Evolutionary conservation across 2,888 invertebrate species (phyloP), one percentile per base, ranked within the genome.

Genomic region (Celastrina argiolus): DNA sequence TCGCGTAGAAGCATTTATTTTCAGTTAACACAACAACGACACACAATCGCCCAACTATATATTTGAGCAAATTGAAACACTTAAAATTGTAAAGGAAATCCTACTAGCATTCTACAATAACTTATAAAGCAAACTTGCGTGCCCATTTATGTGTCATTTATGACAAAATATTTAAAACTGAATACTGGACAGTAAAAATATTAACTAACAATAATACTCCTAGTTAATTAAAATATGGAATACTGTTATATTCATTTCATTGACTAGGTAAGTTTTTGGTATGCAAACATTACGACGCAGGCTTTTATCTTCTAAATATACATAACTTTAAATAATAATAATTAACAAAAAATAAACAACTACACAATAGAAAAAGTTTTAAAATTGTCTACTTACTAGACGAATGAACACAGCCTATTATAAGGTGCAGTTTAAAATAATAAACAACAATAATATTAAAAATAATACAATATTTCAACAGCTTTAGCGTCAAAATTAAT

Each of bases 161-260:
- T 51, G 51, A 18, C 34, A 31, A 45, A 14, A 5, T 64, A 64
- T 28, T 14, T 31, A 64, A 10, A 45, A 18, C 18, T 51, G 1
- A 18, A 45, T 18, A 45, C 31, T 31, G 22, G 6, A 18, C 34
- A 31, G 2, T 18, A 51, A 64, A 10, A 22, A 16, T 18, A 51
- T 45, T 42, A 45, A 3, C 28, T 64, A 51, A 14, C 7, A 51
- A 41, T 51, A 31, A 45, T 51, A 39, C 3, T 34, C 3, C 3
- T n/a, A 65, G n/a, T 28, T 31, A 56, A 65, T 31, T 67, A 51
- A 63, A 58, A 63, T 34, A 66, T 41, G 56, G 34, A 69, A 69
- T 67, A 69, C 67, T 67, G 69, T 61, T 51, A 66, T 42, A 66
- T 68, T 67, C 41, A 61, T 65, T 65, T 28, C 26, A 4, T 28